Percentiles rank a stretch among this genome's conserved stretches.
phyloP scores from a whole-genome alignment of 1,140 invertebrate species.

The Drosophila serrata region DNA sequence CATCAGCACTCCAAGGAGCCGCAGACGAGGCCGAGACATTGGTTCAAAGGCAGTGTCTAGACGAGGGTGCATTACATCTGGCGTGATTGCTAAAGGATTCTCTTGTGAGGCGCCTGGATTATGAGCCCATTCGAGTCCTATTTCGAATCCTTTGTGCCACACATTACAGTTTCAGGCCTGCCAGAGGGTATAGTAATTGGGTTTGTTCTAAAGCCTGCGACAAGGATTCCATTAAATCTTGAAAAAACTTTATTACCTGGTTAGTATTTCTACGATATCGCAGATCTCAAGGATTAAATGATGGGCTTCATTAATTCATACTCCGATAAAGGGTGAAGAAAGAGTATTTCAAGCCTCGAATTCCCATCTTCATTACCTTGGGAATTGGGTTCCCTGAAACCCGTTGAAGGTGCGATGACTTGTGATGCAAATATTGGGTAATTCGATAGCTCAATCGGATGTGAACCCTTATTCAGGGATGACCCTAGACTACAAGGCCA shows the following conservation, averaged over 20 bases:
- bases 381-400: background rate
- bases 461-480: conserved; percentile 8
- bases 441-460: conserved; percentile 30
- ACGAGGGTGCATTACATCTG: conserved; percentile 30
- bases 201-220: background rate
- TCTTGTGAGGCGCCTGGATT: conserved; percentile 5
- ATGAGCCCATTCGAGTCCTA: conserved; percentile 8
- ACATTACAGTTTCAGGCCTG: background rate
- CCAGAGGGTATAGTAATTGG: conserved; percentile 1
- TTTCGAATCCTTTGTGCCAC: conserved; percentile 17
- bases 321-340: background rate
- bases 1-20: conserved; percentile 30
- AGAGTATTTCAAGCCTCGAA: background rate
- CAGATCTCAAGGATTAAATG: background rate
- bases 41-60: conserved; percentile 46
- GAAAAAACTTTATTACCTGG: too few species aligned
- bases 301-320: background rate
- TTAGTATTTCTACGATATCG: background rate
- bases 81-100: conserved; percentile 33
- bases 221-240: background rate
- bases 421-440: conserved; percentile 24
- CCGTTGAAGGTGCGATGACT: conserved; percentile 20
- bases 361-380: background rate
- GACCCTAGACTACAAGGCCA: background rate
- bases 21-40: conserved; percentile 33